Base-by-base conservation (phyloP, 2,113 vertebrate species). In the Ceyx margarethae region DNA sequence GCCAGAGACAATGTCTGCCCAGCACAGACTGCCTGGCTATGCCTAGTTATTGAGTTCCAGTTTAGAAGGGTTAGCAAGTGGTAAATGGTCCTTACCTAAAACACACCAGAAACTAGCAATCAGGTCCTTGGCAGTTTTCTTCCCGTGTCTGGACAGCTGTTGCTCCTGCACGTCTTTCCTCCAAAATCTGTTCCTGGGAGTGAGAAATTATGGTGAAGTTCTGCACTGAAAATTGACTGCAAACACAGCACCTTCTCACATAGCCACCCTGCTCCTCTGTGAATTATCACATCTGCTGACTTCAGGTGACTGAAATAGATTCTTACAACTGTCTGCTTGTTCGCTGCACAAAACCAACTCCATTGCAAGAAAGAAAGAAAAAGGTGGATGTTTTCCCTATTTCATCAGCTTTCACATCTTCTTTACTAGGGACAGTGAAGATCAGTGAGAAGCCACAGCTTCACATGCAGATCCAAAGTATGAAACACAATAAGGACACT, bases 241-340 rank as follows among this genome's bases (percentile, higher is more conserved):
- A 92, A 72, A 94, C 4, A 7, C 19, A 53, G 62, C 60, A 82
- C 28, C 33, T 91, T 85, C 73, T 96, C 72, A 89, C 79, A 31
- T 7, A 91, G 81, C 48, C 37, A 64, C 46, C 28, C 33, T 53
- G 56, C 56, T 94, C 54, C 26, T 56, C 43, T 42, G 68, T 74
- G 54, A 81, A 85, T 61, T 88, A 50, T 60, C 84, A 67, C 54
- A 87, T 84, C 42, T 64, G 74, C 61, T 90, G 90, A 87, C 79
- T 96, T 92, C 69, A 74, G 79, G 85, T 88, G 51, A 88, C 94
- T 89, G 82, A 94, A 95, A 96, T 60, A 94, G 85, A 92, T 71
- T 73, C 79, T 81, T 77, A 85, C 65, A 82, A 76, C 56, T 64
- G 92, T 85, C 69, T 62, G 29, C 64, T 77, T 89, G 45, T 64